A percentile compares a stretch with the other conserved stretches of the same genome.
Conservation (phyloP, 2,888 invertebrate species). For the Kryphioiulus occultus region DNA sequence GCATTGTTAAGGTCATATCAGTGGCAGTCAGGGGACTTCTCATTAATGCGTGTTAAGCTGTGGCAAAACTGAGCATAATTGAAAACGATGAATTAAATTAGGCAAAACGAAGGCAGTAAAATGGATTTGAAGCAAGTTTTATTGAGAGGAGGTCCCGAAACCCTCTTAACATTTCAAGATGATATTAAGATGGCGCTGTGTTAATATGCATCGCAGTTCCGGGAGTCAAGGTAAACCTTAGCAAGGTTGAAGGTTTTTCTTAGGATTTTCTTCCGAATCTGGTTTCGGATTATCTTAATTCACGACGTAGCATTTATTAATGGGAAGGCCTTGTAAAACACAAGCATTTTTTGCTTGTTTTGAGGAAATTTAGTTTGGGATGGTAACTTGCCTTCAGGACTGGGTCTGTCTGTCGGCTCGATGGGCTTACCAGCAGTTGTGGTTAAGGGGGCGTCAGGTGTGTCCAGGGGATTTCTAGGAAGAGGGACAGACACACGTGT, state of each 20-base stretch:
- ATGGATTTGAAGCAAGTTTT: background rate
- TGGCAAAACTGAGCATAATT: background rate
- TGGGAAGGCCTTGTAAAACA: background rate
- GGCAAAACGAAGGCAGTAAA: background rate
- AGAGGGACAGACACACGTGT: background rate
- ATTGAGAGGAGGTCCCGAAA: background rate
- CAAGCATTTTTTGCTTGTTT: background rate
- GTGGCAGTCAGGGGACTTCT: background rate
- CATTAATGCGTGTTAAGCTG: background rate
- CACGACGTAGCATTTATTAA: background rate
- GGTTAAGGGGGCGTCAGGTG: constrained; percentile 25
- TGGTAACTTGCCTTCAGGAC: background rate
- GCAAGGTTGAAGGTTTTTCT: background rate
- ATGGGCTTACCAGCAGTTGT: background rate
- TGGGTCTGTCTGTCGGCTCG: background rate
- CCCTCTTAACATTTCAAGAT: background rate
- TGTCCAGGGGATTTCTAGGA: background rate
- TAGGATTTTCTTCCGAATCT: background rate
- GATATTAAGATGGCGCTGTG: background rate
- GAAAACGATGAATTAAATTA: background rate
- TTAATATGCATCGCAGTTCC: background rate
- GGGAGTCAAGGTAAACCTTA: constrained; percentile 36
- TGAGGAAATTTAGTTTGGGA: background rate
- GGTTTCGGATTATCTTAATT: constrained; percentile 39
- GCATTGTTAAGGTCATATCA: no score